These are phyloP conservation scores for Salvelinus sp. DNA, from an alignment of 2,113 vertebrate genomes.

Conservation along the genomic window DNA sequence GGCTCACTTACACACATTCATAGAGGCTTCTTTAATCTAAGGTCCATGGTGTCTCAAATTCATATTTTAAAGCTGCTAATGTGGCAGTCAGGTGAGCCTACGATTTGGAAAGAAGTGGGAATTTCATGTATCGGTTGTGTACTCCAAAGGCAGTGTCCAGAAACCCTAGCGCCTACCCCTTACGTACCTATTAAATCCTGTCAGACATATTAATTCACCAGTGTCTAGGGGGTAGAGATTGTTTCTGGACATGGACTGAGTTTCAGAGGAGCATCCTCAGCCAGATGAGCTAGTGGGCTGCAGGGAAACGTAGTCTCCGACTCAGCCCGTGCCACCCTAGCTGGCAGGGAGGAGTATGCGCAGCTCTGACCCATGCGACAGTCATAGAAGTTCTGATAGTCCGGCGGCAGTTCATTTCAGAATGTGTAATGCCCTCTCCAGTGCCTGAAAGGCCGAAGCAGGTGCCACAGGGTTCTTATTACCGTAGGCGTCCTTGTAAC, in stretches of 20 bases:
- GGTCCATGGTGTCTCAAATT: too few relatives aligned
- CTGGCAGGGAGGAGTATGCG: conserved; percentile 59
- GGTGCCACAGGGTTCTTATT: conserved; percentile 91
- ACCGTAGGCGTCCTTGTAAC: conserved; percentile 90
- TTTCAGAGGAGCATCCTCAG: not conserved
- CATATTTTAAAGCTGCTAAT: too few relatives aligned
- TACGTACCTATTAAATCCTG: too few relatives aligned
- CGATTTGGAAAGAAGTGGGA: too few relatives aligned
- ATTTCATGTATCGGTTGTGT: too few relatives aligned
- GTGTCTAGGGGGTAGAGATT: too few relatives aligned
- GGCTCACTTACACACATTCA: too few relatives aligned
- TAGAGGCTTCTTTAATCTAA: too few relatives aligned
- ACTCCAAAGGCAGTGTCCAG: too few relatives aligned
- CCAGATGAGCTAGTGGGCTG: not conserved
- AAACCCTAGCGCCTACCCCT: not conserved
- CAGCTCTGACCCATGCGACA: conserved; percentile 89
- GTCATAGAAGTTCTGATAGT: conserved; percentile 92
- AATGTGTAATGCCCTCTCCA: conserved; percentile 84
- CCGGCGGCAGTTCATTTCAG: conserved; percentile 88
- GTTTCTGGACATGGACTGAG: not conserved
- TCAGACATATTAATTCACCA: too few relatives aligned
- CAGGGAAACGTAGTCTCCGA: conserved; percentile 14
- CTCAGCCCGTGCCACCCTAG: not conserved
- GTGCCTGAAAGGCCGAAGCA: conserved; percentile 81
- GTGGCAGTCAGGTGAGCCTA: too few relatives aligned